Evolutionary conservation across 2,113 vertebrate species (phyloP).

Genomic region (Stictonetta naevosa): DNA sequence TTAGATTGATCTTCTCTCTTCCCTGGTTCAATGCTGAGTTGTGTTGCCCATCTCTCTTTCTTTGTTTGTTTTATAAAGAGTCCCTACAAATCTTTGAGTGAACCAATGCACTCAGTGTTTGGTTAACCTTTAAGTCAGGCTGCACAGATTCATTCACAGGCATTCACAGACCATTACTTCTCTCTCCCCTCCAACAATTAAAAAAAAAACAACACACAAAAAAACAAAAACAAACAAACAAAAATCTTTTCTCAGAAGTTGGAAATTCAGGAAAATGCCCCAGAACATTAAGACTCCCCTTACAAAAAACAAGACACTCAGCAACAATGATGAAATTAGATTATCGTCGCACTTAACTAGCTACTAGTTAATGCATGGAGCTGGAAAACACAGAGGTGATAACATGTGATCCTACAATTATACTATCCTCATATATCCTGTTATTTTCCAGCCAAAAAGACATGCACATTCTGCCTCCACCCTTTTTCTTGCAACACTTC

Average conservation of each 20-base stretch:
- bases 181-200: not conserved
- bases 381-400: not conserved
- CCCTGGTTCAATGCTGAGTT: not conserved
- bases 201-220: too few relatives aligned
- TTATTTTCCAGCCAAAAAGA: not conserved
- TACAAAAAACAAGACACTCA: not conserved
- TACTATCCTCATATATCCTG: accelerated
- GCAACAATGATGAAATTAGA: not conserved
- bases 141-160: not conserved
- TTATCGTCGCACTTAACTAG: not conserved
- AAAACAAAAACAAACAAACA: too few relatives aligned
- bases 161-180: not conserved
- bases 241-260: not conserved
- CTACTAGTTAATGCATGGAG: accelerated
- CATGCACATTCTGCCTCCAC: not conserved
- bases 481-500: not conserved
- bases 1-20: not conserved
- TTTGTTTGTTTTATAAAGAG: not conserved
- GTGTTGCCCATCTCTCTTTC: not conserved
- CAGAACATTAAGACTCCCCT: not conserved
- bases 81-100: not conserved
- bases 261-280: not conserved
- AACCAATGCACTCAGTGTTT: not conserved
- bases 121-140: not conserved
- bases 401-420: not conserved